These are phyloP conservation scores for Myotis pilosus DNA, from an alignment of 2,797 vertebrate species.

Conservation along the genomic window DNA sequence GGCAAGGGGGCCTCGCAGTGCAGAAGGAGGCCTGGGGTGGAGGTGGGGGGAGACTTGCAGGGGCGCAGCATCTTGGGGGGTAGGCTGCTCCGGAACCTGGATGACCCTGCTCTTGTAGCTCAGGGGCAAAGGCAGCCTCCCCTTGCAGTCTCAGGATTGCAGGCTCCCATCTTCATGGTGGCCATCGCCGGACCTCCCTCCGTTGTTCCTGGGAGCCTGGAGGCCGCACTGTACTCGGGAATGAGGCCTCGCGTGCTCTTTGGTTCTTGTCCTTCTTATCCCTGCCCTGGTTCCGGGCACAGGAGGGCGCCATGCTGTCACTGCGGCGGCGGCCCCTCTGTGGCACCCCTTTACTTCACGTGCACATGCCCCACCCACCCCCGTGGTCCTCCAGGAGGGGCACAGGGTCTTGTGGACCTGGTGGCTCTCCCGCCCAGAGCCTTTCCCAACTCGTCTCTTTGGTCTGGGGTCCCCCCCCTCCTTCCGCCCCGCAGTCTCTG, in stretches of 20 bases:
- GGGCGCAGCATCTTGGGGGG: accelerated
- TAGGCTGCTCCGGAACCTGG: neutral
- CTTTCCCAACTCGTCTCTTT: neutral
- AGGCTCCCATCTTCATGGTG: neutral
- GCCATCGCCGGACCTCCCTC: accelerated
- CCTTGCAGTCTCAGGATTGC: accelerated
- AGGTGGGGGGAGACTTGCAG: neutral
- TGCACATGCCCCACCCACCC: accelerated
- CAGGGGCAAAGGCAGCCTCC: neutral
- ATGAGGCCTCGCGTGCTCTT: accelerated
- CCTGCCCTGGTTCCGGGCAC: neutral
- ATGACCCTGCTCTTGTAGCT: accelerated
- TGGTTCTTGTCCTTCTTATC: neutral
- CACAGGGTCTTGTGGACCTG: neutral
- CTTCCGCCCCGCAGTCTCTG: neutral
- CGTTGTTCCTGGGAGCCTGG: accelerated
- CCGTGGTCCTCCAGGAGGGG: neutral
- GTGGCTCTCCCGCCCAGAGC: neutral
- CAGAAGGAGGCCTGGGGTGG: neutral
- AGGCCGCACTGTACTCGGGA: neutral
- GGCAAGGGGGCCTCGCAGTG: slow-evolving; percentile 77
- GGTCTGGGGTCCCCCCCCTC: neutral
- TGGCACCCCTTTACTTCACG: accelerated
- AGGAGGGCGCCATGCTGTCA: accelerated
- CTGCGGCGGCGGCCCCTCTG: neutral